Evolutionary conservation across 2,888 invertebrate genomes (phyloP), one percentile per base, ranked within the genome.

Genomic region (Cerastis leucographa): DNA sequence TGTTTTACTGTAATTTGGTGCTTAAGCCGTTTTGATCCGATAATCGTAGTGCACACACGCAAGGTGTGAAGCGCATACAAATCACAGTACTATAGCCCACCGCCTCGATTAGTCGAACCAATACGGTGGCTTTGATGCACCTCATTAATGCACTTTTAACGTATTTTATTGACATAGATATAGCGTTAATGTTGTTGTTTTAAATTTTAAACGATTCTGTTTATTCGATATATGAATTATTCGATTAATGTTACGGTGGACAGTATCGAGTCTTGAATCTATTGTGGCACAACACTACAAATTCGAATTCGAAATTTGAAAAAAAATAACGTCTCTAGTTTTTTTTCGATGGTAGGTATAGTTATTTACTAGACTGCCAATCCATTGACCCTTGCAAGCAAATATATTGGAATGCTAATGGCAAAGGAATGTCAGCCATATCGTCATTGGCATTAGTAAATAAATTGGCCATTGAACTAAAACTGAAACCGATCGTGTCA

Each of bases 61-160:
- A 59, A 69, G 73, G 72, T 85, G 90, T 86, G 89, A 74, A 79
- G 64, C 76, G 92, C 88, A 92, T 92, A 92, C 90, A 87, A 91
- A 92, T 88, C 74, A 80, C 72, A 44, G 46, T 44, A 83, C 87
- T 88, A 90, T 85, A 73, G 84, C 64, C 66, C 65, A 69, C 73
- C 74, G 77, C 82, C 78, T 81, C 75, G 75, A 77, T 81, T 84
- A 81, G 81, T 77, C 67, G 67, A 84, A 71, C 75, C 74, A 78
- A 77, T 80, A 80, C 77, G 85, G 80, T 80, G 66, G 67, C 80
- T 84, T 85, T 86, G 89, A 85, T 88, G 76, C 85, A 77, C 69
- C 77, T 87, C 73, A 87, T 83, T 86, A 82, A 85, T 80, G 81
- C 78, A 87, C 59, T 87, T 77, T 85, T 78, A 82, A 79, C 76